Conservation (phyloP, 2,113 vertebrate species). For the Cyanistes caeruleus region DNA sequence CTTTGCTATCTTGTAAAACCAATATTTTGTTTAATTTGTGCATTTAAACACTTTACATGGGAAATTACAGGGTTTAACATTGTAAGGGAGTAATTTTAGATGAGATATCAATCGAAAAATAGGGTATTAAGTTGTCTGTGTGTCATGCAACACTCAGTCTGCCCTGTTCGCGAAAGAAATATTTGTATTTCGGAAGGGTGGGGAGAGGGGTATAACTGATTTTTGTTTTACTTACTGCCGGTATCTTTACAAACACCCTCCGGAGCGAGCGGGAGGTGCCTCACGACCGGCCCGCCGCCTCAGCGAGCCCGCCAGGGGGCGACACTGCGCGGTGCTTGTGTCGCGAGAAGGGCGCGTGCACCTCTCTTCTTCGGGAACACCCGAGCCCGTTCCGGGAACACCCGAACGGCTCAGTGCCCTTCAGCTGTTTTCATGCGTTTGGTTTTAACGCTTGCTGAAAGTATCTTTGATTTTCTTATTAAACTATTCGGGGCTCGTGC, state of each 20-base stretch:
- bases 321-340: neutral
- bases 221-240: neutral
- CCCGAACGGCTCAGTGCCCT: fast-evolving
- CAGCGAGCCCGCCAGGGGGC: neutral
- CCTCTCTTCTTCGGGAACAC: neutral
- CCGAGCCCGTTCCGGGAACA: neutral
- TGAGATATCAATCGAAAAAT: neutral
- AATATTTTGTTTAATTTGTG: conserved; percentile 41
- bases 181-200: neutral
- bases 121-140: neutral
- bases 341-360: neutral
- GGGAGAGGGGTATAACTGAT: fast-evolving
- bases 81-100: neutral
- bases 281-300: neutral
- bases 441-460: neutral
- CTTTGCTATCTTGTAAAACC: conserved; percentile 16
- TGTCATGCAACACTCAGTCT: neutral
- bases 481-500: neutral
- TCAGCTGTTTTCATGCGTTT: fast-evolving
- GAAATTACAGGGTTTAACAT: neutral
- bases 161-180: neutral
- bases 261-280: neutral
- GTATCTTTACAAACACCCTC: too few relatives aligned
- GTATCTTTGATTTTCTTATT: neutral
- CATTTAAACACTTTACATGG: neutral